Percentiles rank a stretch among this genome's conserved stretches.
These are phyloP conservation scores for Proales similis DNA, from an alignment of 1,140 invertebrate species.

Conservation along the genomic window DNA sequence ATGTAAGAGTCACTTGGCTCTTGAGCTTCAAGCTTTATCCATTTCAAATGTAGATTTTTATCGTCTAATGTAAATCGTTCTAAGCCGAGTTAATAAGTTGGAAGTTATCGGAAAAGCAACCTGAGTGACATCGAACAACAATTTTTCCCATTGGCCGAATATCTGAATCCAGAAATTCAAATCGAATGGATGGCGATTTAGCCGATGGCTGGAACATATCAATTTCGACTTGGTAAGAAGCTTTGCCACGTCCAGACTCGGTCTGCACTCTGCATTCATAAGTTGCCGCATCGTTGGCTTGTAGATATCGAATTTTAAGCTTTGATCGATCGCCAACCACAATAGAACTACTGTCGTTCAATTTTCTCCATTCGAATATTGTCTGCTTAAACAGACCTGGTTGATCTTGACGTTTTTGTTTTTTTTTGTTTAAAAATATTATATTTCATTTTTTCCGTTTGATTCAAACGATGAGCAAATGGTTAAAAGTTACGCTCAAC, in stretches of 20 bases:
- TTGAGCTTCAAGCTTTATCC: too few species aligned
- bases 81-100: too few species aligned
- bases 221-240: not conserved
- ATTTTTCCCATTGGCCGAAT: conserved; percentile 11
- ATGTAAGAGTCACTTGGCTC: too few species aligned
- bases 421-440: not conserved
- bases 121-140: conserved; percentile 19
- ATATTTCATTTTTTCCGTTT: not conserved
- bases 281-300: not conserved
- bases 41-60: too few species aligned
- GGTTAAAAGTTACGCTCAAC: conserved; percentile 1
- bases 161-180: conserved; percentile 17
- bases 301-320: not conserved
- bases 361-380: too few species aligned
- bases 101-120: too few species aligned
- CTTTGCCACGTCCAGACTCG: not conserved
- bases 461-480: not conserved
- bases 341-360: too few species aligned
- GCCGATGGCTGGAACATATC: too few species aligned
- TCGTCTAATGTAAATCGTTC: too few species aligned
- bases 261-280: conserved; percentile 5
- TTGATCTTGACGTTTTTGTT: too few species aligned
- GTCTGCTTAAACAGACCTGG: too few species aligned
- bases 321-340: not conserved
- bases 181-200: not conserved